Percentiles rank a stretch among this genome's conserved stretches.
Evolutionary conservation across 1,140 invertebrate genomes (phyloP).

Genomic region (Drosophila truncata): DNA sequence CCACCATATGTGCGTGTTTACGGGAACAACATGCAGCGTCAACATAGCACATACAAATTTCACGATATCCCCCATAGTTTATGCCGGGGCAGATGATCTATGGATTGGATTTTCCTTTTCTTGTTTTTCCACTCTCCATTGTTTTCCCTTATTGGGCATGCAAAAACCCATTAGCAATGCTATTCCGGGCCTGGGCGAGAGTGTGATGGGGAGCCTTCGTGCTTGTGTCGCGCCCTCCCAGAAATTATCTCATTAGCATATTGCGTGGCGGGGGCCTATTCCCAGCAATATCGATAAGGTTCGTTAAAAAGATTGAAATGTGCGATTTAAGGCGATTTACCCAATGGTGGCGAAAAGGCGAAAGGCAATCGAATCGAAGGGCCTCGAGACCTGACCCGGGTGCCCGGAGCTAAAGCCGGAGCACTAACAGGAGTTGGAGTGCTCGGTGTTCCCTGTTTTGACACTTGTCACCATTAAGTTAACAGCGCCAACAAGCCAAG

Average conservation of each 20-base stretch:
- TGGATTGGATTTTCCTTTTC: conserved; percentile 55
- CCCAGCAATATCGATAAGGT: conserved; percentile 77
- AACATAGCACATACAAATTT: conserved; percentile 72
- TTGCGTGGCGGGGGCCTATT: conserved; percentile 77
- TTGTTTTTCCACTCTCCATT: conserved; percentile 31
- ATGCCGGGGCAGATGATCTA: conserved; percentile 74
- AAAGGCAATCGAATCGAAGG: conserved; percentile 39
- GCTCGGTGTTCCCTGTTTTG: conserved; percentile 66
- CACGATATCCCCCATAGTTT: conserved; percentile 80
- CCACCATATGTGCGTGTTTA: conserved; percentile 77
- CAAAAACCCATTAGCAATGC: conserved; percentile 71
- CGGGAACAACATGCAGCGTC: conserved; percentile 71
- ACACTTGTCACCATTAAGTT: conserved; percentile 84
- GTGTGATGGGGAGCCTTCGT: not conserved
- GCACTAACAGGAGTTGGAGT: conserved; percentile 5
- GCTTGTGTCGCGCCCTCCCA: conserved; percentile 21
- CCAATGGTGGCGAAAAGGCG: conserved; percentile 58
- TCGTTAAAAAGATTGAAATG: conserved; percentile 84
- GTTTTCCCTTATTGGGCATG: conserved; percentile 60
- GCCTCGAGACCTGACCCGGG: conserved; percentile 9
- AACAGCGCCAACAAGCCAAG: conserved; percentile 69
- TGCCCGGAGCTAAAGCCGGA: not conserved
- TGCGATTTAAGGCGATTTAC: conserved; percentile 81
- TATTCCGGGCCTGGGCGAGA: not conserved
- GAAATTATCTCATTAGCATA: conserved; percentile 81